Percentiles rank a stretch among this genome's conserved stretches.
These are phyloP conservation scores for Torymus tubicola DNA, from an alignment of 2,888 invertebrate species.

Conservation along the genomic window DNA sequence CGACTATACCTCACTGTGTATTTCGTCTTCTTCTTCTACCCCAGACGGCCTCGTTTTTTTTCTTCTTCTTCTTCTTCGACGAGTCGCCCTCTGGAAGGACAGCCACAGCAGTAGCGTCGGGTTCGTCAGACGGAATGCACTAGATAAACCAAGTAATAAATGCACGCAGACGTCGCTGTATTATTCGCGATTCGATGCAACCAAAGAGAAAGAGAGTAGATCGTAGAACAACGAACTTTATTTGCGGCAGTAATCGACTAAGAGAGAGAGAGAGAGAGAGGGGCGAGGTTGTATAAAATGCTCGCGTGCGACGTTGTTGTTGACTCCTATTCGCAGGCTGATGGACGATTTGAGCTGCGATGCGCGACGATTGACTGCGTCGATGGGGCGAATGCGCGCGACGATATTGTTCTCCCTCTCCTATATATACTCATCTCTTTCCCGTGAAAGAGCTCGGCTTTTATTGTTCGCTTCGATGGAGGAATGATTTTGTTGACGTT, in stretches of 20 bases:
- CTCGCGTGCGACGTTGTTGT: too few relatives aligned
- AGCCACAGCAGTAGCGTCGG: too few relatives aligned
- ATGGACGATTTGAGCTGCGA: too few relatives aligned
- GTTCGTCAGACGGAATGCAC: conserved; percentile 40
- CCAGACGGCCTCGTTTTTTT: neutral
- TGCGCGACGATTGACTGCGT: too few relatives aligned
- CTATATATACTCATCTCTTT: too few relatives aligned
- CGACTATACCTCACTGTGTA: neutral
- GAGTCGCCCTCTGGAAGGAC: neutral
- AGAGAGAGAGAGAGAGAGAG: neutral
- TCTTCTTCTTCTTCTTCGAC: neutral
- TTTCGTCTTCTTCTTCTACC: neutral
- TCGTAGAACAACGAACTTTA: neutral
- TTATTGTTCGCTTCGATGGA: too few relatives aligned
- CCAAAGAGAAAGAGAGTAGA: neutral
- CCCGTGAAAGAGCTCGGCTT: too few relatives aligned
- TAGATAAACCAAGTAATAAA: conserved; percentile 55
- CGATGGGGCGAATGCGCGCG: neutral
- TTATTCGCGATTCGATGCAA: conserved; percentile 22
- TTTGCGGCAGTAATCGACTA: neutral
- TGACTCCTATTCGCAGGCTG: too few relatives aligned
- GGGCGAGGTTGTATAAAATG: neutral
- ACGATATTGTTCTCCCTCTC: too few relatives aligned
- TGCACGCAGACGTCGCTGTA: neutral
- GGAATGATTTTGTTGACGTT: too few relatives aligned